A percentile compares a stretch with the other conserved stretches of the same genome.
phyloP scores from a whole-genome alignment of 2,797 vertebrate genomes.

The Nannoperca australis region DNA sequence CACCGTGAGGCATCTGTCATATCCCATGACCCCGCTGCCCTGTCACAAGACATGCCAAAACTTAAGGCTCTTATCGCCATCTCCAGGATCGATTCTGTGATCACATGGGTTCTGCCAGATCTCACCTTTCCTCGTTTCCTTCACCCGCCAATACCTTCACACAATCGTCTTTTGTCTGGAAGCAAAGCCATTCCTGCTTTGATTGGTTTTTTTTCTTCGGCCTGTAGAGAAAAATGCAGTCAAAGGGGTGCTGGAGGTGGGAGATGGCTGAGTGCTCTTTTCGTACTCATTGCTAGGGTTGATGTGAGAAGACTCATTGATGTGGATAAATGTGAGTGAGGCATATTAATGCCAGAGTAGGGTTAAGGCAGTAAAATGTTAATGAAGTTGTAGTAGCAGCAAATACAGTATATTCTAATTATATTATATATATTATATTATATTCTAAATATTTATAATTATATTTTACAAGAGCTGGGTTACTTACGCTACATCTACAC shows the following conservation, averaged over 20 bases:
- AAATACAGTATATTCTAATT: neutral
- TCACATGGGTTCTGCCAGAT: slow-evolving; percentile 23
- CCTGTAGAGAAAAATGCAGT: slow-evolving; percentile 46
- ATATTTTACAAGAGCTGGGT: too few species aligned
- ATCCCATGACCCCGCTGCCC: slow-evolving; percentile 63
- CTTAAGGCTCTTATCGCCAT: slow-evolving; percentile 60
- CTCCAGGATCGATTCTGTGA: slow-evolving; percentile 61
- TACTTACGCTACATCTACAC: too few species aligned
- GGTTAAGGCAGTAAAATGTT: slow-evolving; percentile 3
- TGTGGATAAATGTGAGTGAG: slow-evolving; percentile 28
- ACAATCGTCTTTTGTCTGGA: slow-evolving; percentile 46
- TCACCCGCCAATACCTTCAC: slow-evolving; percentile 7
- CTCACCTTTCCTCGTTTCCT: slow-evolving; percentile 19
- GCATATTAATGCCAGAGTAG: slow-evolving; percentile 25
- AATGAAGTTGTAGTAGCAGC: neutral
- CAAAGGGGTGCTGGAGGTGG: neutral
- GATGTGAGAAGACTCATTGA: slow-evolving; percentile 33
- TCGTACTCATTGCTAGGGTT: slow-evolving; percentile 21
- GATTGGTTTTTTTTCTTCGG: slow-evolving; percentile 76
- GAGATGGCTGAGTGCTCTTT: slow-evolving; percentile 31
- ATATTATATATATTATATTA: too few species aligned
- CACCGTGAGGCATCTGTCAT: slow-evolving; percentile 62
- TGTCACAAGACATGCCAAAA: slow-evolving; percentile 61
- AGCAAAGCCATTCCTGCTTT: slow-evolving; percentile 69
- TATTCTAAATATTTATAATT: too few species aligned